Percentiles rank a stretch among this genome's conserved stretches.
Evolutionary conservation across 2,797 vertebrate species (phyloP).

Genomic region (Agapornis canus): DNA sequence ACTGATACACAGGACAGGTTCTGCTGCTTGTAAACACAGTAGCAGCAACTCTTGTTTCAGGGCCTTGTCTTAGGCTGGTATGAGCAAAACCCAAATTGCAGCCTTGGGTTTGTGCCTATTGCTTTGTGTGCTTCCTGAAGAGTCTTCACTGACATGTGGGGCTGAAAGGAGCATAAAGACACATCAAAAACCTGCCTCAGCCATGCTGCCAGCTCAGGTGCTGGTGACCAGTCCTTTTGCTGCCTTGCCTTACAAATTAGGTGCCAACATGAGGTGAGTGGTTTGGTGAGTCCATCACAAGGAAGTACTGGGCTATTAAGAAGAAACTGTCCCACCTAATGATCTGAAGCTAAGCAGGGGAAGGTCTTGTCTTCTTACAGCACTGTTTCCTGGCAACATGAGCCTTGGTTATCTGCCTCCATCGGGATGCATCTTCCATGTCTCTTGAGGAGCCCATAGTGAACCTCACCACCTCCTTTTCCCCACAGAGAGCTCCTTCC

Average conservation of each 20-base stretch:
- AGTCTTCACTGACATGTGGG: not conserved
- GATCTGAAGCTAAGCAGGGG: not conserved
- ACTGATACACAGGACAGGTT: not conserved
- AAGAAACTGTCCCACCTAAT: not conserved
- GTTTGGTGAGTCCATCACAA: not conserved
- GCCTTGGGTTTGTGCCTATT: not conserved
- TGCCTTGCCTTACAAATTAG: not conserved
- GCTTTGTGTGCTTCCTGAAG: not conserved
- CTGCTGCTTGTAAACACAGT: accelerated
- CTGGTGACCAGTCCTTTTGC: not conserved
- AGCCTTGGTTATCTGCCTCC: accelerated
- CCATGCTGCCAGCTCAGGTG: not conserved
- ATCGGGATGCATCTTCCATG: not conserved
- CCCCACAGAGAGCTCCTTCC: not conserved
- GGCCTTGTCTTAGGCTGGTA: not conserved
- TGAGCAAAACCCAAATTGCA: not conserved
- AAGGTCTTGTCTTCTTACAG: not conserved
- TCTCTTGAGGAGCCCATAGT: not conserved
- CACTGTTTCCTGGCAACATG: not conserved
- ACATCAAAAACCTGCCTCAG: not conserved
- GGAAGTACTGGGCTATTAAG: not conserved
- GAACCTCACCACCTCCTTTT: not conserved
- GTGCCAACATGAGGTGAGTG: not conserved
- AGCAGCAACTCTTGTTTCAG: not conserved
- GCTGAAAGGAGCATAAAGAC: not conserved